Conservation (phyloP, 2,113 vertebrate species). For the Lophotis ruficrista region DNA sequence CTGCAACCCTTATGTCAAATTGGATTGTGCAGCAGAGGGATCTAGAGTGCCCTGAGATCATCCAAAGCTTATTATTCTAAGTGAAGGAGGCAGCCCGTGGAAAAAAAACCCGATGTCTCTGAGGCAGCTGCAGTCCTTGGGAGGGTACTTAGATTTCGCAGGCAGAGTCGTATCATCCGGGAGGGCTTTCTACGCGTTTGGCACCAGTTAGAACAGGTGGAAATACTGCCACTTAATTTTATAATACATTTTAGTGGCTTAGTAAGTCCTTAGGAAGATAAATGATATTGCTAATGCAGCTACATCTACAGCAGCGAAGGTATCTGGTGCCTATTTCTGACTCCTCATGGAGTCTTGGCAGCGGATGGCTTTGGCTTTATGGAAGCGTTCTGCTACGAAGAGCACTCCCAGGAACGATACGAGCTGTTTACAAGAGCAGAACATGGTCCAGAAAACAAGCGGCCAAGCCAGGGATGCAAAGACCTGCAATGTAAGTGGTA, state of each 20-base stretch:
- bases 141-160: neutral
- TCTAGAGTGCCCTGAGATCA: conserved; percentile 26
- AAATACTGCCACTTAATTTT: conserved; percentile 48
- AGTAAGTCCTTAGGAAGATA: neutral
- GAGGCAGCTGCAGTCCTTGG: conserved; percentile 9
- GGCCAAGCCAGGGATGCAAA: conserved; percentile 7
- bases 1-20: neutral
- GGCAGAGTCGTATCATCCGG: neutral
- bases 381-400: conserved; percentile 30
- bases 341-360: conserved; percentile 56
- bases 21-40: conserved; percentile 31
- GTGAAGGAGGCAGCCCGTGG: conserved; percentile 32
- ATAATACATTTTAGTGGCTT: conserved; percentile 20
- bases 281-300: conserved; percentile 18
- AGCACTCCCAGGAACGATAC: conserved; percentile 25
- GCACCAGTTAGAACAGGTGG: conserved; percentile 26
- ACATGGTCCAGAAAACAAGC: conserved; percentile 11
- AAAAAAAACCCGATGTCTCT: neutral
- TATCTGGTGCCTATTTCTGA: conserved; percentile 25
- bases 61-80: conserved; percentile 60
- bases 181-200: neutral
- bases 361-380: conserved; percentile 43
- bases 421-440: conserved; percentile 58
- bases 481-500: conserved; percentile 13
- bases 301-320: neutral